These are phyloP conservation scores for Ferrisia virgata DNA, from an alignment of 2,888 invertebrate genomes.

Conservation along the genomic window DNA sequence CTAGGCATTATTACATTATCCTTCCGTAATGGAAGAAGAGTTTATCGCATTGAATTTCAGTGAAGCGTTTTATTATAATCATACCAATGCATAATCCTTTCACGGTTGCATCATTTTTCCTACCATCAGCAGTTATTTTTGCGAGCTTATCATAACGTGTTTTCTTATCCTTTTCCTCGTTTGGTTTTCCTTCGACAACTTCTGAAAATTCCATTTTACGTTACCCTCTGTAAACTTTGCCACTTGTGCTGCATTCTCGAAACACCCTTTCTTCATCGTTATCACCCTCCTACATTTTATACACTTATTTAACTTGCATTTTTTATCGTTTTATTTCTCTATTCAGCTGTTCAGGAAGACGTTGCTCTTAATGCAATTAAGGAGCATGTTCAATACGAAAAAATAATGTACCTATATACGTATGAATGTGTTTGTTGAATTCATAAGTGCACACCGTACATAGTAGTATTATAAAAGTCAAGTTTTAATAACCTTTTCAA, in stretches of 20 bases:
- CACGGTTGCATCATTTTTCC: neutral
- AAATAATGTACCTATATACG: neutral
- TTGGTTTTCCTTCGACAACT: neutral
- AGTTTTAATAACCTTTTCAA: neutral
- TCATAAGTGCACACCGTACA: neutral
- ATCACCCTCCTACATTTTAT: constrained; percentile 1
- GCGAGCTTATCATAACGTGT: constrained; percentile 1
- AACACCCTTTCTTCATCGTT: constrained; percentile 13
- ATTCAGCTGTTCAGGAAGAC: constrained; percentile 20
- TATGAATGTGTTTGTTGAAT: neutral
- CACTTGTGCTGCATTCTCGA: constrained; percentile 18
- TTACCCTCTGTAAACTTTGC: constrained; percentile 1
- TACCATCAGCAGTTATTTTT: constrained; percentile 13
- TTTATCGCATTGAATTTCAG: neutral
- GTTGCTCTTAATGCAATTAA: constrained; percentile 7
- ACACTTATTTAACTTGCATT: constrained; percentile 27
- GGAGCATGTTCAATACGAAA: neutral
- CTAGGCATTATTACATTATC: neutral
- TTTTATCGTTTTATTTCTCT: constrained; percentile 5
- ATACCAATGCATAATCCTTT: constrained; percentile 6
- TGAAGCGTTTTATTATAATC: constrained; percentile 18
- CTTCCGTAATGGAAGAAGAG: neutral
- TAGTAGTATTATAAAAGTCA: neutral
- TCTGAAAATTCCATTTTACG: constrained; percentile 18
- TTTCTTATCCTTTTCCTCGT: neutral